Evolutionary conservation across 1,140 invertebrate species (phyloP).

Genomic region (Rhopalosiphum padi): DNA sequence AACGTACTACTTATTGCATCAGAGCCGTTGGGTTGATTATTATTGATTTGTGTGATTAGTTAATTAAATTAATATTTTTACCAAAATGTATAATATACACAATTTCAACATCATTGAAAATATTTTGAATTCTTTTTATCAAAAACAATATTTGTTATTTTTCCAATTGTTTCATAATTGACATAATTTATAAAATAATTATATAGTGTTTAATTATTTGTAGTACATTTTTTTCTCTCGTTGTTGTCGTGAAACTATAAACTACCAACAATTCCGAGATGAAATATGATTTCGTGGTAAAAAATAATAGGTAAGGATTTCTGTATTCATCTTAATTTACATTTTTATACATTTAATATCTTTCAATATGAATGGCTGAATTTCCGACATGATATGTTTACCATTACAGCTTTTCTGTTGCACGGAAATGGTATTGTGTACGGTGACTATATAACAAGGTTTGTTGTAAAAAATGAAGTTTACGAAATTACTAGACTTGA

Average conservation of each 20-base stretch:
- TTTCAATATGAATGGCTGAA: not conserved
- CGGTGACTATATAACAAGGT: not conserved
- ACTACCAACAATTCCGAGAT: not conserved
- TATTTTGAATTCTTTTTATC: no score
- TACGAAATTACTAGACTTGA: not conserved
- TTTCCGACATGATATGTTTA: conserved; percentile 4
- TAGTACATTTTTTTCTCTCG: not conserved
- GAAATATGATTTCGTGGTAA: not conserved
- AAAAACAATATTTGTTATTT: no score
- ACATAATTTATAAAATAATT: not conserved
- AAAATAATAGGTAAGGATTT: not conserved
- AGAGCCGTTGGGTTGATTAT: no score
- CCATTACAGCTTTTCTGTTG: not conserved
- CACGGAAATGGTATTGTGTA: not conserved
- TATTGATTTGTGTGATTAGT: no score
- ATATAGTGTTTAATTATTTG: not conserved
- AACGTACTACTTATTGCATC: not conserved
- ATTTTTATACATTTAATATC: not conserved
- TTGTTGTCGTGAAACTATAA: not conserved
- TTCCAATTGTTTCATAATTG: no score
- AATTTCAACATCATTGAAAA: no score
- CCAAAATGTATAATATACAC: no score
- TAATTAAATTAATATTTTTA: no score
- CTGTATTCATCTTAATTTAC: not conserved
- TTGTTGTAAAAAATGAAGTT: not conserved